Conservation (phyloP, 2,797 vertebrate species). For the Phalanger gymnotis region DNA sequence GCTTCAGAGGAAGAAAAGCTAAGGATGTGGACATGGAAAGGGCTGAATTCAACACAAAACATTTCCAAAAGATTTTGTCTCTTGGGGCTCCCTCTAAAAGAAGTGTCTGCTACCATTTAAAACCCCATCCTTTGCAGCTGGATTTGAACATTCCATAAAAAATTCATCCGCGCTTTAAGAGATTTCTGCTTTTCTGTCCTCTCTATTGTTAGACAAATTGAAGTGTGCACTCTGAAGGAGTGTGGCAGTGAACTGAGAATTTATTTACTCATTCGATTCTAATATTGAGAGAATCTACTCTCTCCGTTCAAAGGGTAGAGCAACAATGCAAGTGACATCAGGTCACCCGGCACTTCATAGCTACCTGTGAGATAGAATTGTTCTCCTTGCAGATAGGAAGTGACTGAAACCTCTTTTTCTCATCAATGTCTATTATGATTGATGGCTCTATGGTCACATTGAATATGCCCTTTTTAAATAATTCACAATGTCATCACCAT, state of each 20-base stretch:
- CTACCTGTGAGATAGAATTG: conserved; percentile 99
- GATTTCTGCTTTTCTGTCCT: conserved; percentile 90
- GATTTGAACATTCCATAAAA: conserved; percentile 96
- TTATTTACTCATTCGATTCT: conserved; percentile 96
- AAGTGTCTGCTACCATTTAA: conserved; percentile 87
- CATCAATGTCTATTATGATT: conserved; percentile 99
- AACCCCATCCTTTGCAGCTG: conserved; percentile 90
- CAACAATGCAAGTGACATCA: conserved; percentile 97
- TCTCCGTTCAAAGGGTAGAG: conserved; percentile 95
- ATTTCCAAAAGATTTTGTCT: conserved; percentile 84
- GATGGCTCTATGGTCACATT: conserved; percentile 99
- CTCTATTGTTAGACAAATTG: conserved; percentile 99
- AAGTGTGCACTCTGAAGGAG: conserved; percentile 92
- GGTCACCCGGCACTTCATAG: conserved; percentile 95
- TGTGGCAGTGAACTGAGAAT: conserved; percentile 92
- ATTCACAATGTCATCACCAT: conserved; percentile 99
- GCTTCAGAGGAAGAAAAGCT: conserved; percentile 33
- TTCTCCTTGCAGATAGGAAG: conserved; percentile 93
- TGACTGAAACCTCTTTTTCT: conserved; percentile 97
- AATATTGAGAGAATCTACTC: conserved; percentile 90
- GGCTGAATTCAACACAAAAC: conserved; percentile 77
- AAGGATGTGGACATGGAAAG: background rate
- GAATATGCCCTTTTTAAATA: conserved; percentile 99
- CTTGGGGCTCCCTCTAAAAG: conserved; percentile 86
- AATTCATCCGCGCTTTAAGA: conserved; percentile 94